Base-by-base conservation (phyloP, 2,888 invertebrate species). In the Timandra comae region DNA sequence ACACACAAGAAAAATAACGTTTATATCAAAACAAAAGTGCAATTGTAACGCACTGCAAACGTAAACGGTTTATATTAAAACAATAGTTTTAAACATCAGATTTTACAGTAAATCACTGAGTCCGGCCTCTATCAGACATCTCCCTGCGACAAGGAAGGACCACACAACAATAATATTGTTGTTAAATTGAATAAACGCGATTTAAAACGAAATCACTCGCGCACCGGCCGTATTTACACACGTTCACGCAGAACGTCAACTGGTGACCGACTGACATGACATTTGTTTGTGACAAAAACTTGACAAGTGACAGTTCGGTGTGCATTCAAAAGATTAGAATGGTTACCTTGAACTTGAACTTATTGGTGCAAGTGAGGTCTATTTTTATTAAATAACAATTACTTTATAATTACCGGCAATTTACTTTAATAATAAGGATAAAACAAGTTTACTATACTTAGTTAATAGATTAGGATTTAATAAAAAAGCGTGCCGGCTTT, bases 161-260 rank as follows among this genome's bases (percentile, higher is more conserved):
- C 58, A 57, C 59, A 61, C 58, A 52, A 57, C 51, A 58, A 47
- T 66, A 68, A 65, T 69, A 64, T 71, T 74, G 71, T 70, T 72
- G 43, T 58, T 73, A 77, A 80, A 80, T 78, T 81, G 76, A 81
- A 74, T 76, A 77, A 77, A 71, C 63, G 68, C 64, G 73, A 79
- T 76, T 76, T 65, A 64, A 70, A 71, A 68, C 71, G 74, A 81
- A n/a, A 78, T 79, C 75, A 72, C 59, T 60, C 57, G 62, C 53
- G 58, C 61, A 64, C 60, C 56, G 62, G 56, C 59, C 58, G 42
- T 16, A 33, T 49, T 49, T 43, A 52, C 58, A 54, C 63, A 74
- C 82, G 80, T 80, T 71, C 66, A 62, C 59, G 55, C 65, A 41
- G 62, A 49, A 65, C 61, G 71, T 75, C 74, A 73, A 56, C 56